Evolutionary conservation across 2,113 vertebrate genomes (phyloP).

Genomic region (Lanius collurio): DNA sequence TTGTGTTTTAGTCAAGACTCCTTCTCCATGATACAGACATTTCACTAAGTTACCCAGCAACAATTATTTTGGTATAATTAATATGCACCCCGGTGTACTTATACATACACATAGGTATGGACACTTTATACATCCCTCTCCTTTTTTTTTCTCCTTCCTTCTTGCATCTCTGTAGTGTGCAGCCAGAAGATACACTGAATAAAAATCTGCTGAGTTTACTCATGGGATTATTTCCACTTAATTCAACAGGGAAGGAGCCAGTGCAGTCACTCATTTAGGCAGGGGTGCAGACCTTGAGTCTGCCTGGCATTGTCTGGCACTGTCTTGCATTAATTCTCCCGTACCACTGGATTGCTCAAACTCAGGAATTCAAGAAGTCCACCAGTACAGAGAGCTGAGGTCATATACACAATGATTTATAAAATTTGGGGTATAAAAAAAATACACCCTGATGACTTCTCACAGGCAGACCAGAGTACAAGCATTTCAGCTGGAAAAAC

Average conservation of each 20-base stretch:
- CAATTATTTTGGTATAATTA: not conserved
- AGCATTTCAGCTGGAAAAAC: not conserved
- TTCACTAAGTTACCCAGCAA: not conserved
- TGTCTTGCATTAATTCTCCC: not conserved
- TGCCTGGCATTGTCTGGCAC: not conserved
- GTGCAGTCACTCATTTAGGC: not conserved
- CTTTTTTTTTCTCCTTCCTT: not conserved
- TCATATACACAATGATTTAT: not conserved
- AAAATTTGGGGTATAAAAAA: not conserved
- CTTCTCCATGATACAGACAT: not conserved
- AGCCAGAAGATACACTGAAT: not conserved
- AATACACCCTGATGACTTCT: not conserved
- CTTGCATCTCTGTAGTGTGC: not conserved
- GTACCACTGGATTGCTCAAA: not conserved
- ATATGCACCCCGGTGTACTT: not conserved
- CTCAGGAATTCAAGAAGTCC: not conserved
- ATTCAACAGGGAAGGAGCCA: conserved; percentile 35
- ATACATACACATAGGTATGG: not conserved
- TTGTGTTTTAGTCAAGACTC: not conserved
- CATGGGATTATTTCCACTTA: conserved; percentile 43
- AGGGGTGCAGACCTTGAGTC: not conserved
- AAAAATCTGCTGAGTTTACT: conserved; percentile 35
- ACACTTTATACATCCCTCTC: not conserved
- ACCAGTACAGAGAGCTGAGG: not conserved
- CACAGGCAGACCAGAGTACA: not conserved